Percentiles rank a stretch among this genome's conserved stretches.
These are phyloP conservation scores for Hassar affinis DNA, from an alignment of 2,113 vertebrate genomes.

Conservation along the genomic window DNA sequence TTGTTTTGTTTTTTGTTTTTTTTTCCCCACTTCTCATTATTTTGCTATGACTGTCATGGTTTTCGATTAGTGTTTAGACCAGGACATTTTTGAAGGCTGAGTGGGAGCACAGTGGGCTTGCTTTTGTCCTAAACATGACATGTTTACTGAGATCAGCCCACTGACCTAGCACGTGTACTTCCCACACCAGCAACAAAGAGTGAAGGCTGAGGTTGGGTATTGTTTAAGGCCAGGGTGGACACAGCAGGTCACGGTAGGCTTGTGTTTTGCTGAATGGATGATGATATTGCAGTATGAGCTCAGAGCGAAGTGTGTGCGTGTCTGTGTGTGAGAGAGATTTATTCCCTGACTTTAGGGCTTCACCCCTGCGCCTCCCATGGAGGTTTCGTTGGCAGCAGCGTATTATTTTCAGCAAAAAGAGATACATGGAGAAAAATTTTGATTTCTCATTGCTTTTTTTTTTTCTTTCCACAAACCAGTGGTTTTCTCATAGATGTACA, in stretches of 20 bases:
- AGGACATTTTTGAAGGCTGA: conserved; percentile 49
- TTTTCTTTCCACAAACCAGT: conserved; percentile 14
- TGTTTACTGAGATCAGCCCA: conserved; percentile 22
- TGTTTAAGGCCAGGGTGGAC: conserved; percentile 13
- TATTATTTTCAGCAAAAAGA: conserved; percentile 46
- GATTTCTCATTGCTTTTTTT: neutral
- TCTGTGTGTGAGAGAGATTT: conserved; percentile 52
- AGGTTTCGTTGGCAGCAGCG: conserved; percentile 72
- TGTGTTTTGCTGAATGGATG: conserved; percentile 51
- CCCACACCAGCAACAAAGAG: neutral
- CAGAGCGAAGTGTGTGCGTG: conserved; percentile 42
- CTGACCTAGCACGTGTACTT: neutral
- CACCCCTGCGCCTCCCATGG: conserved; percentile 75
- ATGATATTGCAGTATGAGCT: conserved; percentile 36
- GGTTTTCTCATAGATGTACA: conserved; percentile 33
- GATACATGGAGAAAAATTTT: conserved; percentile 33
- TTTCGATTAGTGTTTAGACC: conserved; percentile 58
- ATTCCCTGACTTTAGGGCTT: conserved; percentile 68
- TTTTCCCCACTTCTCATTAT: conserved; percentile 18
- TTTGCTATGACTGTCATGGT: conserved; percentile 62
- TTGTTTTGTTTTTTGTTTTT: conserved; percentile 57
- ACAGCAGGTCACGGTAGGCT: conserved; percentile 43
- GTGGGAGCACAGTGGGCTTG: conserved; percentile 45
- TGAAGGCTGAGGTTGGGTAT: neutral
- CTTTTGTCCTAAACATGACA: conserved; percentile 46